Conservation (phyloP, 2,113 vertebrate species). For the Gila orcuttii region DNA sequence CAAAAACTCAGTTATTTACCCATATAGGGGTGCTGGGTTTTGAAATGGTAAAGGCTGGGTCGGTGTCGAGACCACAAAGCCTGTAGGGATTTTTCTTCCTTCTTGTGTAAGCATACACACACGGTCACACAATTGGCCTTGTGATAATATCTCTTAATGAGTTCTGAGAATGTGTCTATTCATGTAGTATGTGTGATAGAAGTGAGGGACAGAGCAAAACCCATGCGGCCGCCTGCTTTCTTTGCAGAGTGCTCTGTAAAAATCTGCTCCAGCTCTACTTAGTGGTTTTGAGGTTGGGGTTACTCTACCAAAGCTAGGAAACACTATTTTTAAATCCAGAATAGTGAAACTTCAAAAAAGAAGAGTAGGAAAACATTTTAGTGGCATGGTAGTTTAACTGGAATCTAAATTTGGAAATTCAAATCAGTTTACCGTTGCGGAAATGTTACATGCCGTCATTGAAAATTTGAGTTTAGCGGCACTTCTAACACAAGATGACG, state of each 20-base stretch:
- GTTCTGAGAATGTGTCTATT: constrained; percentile 29
- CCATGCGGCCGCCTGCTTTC: constrained; percentile 12
- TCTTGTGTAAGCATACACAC: constrained; percentile 18
- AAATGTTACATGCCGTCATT: not conserved
- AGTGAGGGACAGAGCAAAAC: not conserved
- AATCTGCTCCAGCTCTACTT: constrained; percentile 19
- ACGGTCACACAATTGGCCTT: not conserved
- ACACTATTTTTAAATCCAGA: constrained; percentile 47
- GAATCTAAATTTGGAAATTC: constrained; percentile 10
- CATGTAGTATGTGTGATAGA: constrained; percentile 26
- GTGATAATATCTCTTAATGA: constrained; percentile 28
- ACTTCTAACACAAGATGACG: not conserved
- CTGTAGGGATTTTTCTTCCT: not conserved
- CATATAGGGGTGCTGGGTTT: not conserved
- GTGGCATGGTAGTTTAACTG: constrained; percentile 15
- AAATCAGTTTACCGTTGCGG: not conserved
- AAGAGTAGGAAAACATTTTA: constrained; percentile 31
- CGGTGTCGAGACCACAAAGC: not conserved
- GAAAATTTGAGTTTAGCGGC: not conserved
- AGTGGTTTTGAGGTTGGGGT: constrained; percentile 48
- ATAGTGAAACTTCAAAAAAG: not conserved
- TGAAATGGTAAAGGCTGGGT: not conserved
- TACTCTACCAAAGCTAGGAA: constrained; percentile 40
- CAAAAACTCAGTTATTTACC: not conserved
- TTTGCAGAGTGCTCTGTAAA: not conserved